These are phyloP conservation scores for Anthopleura sola DNA, from an alignment of 64 coral and sea anemone genomes.

Conservation along the genomic window DNA sequence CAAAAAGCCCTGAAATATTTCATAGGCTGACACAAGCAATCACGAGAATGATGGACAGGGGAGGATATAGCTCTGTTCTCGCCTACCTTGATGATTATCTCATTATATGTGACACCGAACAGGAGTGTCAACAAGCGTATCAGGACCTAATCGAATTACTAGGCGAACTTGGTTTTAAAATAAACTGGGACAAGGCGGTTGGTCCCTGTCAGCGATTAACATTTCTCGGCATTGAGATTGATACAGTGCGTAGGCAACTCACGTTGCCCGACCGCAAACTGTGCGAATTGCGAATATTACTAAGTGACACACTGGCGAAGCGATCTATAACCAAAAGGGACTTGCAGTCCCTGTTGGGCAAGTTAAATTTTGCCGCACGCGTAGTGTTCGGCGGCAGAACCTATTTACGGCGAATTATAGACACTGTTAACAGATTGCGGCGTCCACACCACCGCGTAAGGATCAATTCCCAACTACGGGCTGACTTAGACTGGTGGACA, in stretches of 20 bases:
- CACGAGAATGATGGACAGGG: neutral
- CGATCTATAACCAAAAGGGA: conserved; percentile 9
- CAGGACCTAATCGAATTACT: neutral
- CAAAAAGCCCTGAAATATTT: neutral
- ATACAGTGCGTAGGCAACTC: conserved; percentile 19
- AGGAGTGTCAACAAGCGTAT: conserved; percentile 4
- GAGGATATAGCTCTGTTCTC: neutral
- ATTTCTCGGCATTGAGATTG: conserved; percentile 65
- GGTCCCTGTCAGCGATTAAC: conserved; percentile 31
- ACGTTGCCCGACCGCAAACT: conserved; percentile 45
- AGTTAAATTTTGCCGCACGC: conserved; percentile 42
- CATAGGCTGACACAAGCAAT: neutral
- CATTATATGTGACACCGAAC: neutral
- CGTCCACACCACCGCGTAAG: too few species aligned
- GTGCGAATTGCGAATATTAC: neutral
- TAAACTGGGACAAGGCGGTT: conserved; percentile 8
- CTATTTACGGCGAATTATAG: conserved; percentile 46
- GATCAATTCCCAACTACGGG: neutral
- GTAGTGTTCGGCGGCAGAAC: conserved; percentile 46
- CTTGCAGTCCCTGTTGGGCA: conserved; percentile 46
- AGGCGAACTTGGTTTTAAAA: conserved; percentile 7
- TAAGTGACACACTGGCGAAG: neutral
- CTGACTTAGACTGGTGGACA: conserved; percentile 40
- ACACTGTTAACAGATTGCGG: conserved; percentile 6
- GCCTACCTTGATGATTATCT: neutral